phyloP scores from a whole-genome alignment of 2,888 invertebrate genomes.

The Plutella xylostella region DNA sequence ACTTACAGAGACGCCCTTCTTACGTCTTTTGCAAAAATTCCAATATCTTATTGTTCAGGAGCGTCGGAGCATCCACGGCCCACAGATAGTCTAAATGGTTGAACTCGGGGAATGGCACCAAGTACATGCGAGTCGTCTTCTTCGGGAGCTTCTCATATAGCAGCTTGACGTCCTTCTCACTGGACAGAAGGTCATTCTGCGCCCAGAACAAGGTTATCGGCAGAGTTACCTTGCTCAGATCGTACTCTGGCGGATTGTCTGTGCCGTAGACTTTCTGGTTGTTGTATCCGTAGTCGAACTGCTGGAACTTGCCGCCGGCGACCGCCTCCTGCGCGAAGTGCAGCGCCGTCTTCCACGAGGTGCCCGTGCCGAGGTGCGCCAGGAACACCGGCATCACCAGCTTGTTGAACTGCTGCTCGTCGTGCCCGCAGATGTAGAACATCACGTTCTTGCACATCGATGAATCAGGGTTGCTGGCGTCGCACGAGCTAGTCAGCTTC shows the following conservation, averaged over 20 bases:
- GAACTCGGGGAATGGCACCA: conserved; percentile 71
- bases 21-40: conserved; percentile 14
- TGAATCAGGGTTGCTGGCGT: conserved; percentile 49
- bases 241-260: conserved; percentile 71
- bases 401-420: conserved; percentile 75
- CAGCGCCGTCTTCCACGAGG: conserved; percentile 77
- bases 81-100: conserved; percentile 81
- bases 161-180: conserved; percentile 68
- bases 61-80: conserved; percentile 69
- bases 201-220: conserved; percentile 76
- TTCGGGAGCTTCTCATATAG: conserved; percentile 58
- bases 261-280: conserved; percentile 71
- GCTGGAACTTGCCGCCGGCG: conserved; percentile 66
- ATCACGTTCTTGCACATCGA: conserved; percentile 77
- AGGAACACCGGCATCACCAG: conserved; percentile 76
- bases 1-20: no score
- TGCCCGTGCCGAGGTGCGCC: conserved; percentile 78
- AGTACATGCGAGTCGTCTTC: conserved; percentile 57
- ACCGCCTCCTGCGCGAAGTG: conserved; percentile 75
- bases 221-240: conserved; percentile 66
- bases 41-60: conserved; percentile 69
- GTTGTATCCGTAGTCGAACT: conserved; percentile 75
- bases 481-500: conserved; percentile 69
- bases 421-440: conserved; percentile 79
- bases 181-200: conserved; percentile 78